Evolutionary conservation across 2,888 invertebrate genomes (phyloP), one percentile per base, ranked within the genome.

Genomic region (Troides oblongomaculatus): DNA sequence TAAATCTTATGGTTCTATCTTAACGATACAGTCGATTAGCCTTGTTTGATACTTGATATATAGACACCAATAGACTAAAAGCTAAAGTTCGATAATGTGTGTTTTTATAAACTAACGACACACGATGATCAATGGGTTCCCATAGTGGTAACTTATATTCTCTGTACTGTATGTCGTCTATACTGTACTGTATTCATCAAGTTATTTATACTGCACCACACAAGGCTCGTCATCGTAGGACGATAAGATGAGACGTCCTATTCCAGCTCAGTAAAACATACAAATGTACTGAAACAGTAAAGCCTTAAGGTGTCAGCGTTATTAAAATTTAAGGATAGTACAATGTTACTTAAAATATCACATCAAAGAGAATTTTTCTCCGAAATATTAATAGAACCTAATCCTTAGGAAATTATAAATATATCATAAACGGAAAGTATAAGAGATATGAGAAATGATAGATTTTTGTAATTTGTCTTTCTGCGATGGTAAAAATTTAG

Each of bases 291-390:
- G 56, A 68, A 67, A 60, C 61, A 64, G 61, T 53, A 61, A 43
- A 61, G 64, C 50, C 53, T n/a, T 56, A 64, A 57, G 61, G 30
- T 61, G 57, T 65, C 60, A 64, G 63, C 63, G 68, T 70, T 70
- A 58, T 69, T 66, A 70, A 70, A 75, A 75, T 71, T 61, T 66
- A 64, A 43, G 61, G 77, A 78, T 80, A 81, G 73, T 74, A 74
- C 74, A 74, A 75, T 78, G 81, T 86, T 88, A 88, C 85, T 79
- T 83, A 88, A 88, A 89, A 89, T 89, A 89, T 89, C 89, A 89
- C 89, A 89, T 84, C 84, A 78, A 79, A 83, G 79, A 84, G 80
- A 84, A 82, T 84, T 82, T 78, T 75, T 80, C 81, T 79, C 74
- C 60, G 43, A 23, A 18, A 43, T 64, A 58, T 36, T 46, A 46